Evolutionary conservation across 2,113 vertebrate genomes (phyloP).

Genomic region (Pycnonotus jocosus): DNA sequence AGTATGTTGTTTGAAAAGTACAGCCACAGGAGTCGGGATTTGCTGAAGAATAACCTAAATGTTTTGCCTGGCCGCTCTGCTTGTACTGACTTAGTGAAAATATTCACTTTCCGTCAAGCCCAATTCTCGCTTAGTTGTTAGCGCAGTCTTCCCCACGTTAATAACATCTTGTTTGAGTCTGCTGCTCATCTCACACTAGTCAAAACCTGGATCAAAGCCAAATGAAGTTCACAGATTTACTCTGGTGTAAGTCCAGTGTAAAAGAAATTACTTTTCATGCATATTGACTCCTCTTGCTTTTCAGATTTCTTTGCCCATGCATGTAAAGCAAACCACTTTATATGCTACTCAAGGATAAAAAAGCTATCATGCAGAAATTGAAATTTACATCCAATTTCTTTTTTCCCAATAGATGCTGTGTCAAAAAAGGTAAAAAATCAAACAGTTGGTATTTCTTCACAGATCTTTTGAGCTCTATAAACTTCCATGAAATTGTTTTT

Average conservation of each 20-base stretch:
- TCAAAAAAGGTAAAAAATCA: background rate
- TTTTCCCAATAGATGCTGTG: background rate
- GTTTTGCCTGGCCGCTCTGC: background rate
- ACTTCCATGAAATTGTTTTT: background rate
- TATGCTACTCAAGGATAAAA: background rate
- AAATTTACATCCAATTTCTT: background rate
- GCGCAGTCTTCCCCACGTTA: background rate
- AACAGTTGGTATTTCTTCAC: background rate
- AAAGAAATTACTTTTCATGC: background rate
- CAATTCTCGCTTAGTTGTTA: background rate
- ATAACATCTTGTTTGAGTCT: background rate
- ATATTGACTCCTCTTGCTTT: background rate
- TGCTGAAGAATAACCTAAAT: background rate
- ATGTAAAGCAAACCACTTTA: background rate
- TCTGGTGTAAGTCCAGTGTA: background rate
- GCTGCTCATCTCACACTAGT: background rate
- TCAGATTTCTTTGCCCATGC: background rate
- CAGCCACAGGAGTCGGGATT: background rate
- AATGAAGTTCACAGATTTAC: background rate
- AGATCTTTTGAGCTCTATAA: background rate
- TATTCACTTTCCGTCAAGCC: background rate
- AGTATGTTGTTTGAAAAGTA: background rate
- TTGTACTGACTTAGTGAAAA: background rate
- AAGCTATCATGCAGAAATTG: background rate
- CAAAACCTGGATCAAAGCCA: background rate